Percentiles rank a stretch among this genome's conserved stretches.
phyloP scores from a whole-genome alignment of 1,140 invertebrate species.

The Dufourea novaeangliae region DNA sequence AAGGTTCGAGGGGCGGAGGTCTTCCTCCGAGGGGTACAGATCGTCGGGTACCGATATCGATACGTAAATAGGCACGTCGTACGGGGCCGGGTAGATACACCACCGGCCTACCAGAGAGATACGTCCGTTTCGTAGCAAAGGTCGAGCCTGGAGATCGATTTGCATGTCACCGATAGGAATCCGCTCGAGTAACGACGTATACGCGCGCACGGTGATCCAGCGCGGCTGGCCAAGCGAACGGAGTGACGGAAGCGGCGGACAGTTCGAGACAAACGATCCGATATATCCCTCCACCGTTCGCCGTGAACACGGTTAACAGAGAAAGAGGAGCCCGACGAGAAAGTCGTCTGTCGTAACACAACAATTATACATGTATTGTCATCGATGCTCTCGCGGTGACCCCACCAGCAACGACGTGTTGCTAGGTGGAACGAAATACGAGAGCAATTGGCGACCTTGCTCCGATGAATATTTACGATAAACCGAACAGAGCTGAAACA shows the following conservation, averaged over 20 bases:
- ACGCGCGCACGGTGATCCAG: conserved; percentile 16
- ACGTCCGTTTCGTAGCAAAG: conserved; percentile 55
- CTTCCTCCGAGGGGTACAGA: conserved; percentile 17
- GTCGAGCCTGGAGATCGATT: conserved; percentile 67
- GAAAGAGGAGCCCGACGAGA: conserved; percentile 13
- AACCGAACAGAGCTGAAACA: too few relatives aligned
- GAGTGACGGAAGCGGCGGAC: conserved; percentile 60
- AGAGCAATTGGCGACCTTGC: not conserved
- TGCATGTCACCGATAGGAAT: conserved; percentile 72
- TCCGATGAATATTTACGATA: not conserved
- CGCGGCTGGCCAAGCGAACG: too few relatives aligned
- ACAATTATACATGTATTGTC: conserved; percentile 51
- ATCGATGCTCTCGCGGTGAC: conserved; percentile 19
- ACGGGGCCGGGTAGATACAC: conserved; percentile 21
- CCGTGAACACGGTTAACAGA: not conserved
- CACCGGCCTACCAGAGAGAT: conserved; percentile 44
- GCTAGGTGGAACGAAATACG: not conserved
- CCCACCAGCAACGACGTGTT: too few relatives aligned
- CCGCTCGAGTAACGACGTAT: conserved; percentile 56
- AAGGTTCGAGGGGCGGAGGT: conserved; percentile 8
- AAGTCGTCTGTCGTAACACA: conserved; percentile 44
- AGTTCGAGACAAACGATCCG: conserved; percentile 69
- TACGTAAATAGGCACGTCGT: conserved; percentile 42
- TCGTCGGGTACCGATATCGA: conserved; percentile 10
- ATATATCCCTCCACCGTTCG: conserved; percentile 59